phyloP scores from a whole-genome alignment of 1,140 invertebrate species.

The Scaptomyza graminum region DNA sequence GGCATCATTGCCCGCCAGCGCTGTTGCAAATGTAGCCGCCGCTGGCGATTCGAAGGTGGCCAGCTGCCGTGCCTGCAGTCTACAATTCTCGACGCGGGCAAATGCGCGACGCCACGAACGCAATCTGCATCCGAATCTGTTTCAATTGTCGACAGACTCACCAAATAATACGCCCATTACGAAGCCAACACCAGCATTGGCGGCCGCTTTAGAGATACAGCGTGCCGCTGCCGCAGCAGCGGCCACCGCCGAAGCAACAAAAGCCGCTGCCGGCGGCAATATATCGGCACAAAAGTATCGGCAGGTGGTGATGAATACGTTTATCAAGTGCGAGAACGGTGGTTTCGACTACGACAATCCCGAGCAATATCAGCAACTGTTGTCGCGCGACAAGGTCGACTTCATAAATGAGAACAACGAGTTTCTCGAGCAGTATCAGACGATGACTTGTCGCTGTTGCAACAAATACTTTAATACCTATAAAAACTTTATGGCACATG shows the following conservation, averaged over 20 bases:
- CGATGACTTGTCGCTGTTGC: conserved; percentile 82
- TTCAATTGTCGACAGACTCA: conserved; percentile 74
- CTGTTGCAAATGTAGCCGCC: conserved; percentile 69
- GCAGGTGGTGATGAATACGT: conserved; percentile 77
- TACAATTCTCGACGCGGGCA: conserved; percentile 82
- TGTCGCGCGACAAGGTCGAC: conserved; percentile 75
- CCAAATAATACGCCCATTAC: conserved; percentile 74
- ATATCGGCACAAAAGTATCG: conserved; percentile 76
- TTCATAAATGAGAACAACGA: conserved; percentile 80
- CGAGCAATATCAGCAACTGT: conserved; percentile 74
- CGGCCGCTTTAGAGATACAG: conserved; percentile 72
- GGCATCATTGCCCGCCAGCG: conserved; percentile 53
- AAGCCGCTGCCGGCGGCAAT: conserved; percentile 61
- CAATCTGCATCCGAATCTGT: conserved; percentile 82
- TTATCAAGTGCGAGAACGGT: conserved; percentile 76
- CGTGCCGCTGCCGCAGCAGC: conserved; percentile 69
- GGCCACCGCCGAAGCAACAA: conserved; percentile 58
- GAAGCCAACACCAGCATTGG: conserved; percentile 74
- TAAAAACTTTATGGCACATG: conserved; percentile 84
- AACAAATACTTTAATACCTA: conserved; percentile 77
- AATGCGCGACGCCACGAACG: conserved; percentile 83
- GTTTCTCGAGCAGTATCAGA: conserved; percentile 82
- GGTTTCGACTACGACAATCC: conserved; percentile 81
- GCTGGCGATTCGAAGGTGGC: conserved; percentile 75
- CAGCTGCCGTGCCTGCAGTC: conserved; percentile 77